A percentile compares a stretch with the other conserved stretches of the same genome.
Conservation (phyloP, 2,797 vertebrate species). For the Tachyglossus aculeatus region DNA sequence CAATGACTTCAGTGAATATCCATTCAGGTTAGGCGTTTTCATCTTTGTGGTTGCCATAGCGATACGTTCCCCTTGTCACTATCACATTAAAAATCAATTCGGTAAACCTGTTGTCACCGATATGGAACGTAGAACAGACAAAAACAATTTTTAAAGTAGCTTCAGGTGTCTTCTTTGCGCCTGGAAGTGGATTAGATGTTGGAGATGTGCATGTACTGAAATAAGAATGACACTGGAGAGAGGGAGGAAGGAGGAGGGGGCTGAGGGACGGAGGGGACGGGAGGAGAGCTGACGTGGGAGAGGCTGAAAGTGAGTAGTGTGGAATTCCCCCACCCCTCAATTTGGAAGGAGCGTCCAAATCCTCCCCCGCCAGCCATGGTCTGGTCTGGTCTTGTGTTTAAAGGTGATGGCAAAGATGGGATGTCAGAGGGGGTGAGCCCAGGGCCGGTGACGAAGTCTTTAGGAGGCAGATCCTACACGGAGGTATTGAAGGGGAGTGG, state of each 20-base stretch:
- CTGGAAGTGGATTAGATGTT: constrained; percentile 25
- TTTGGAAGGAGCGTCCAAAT: background rate
- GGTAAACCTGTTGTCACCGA: constrained; percentile 65
- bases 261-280: no score
- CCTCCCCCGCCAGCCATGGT: background rate
- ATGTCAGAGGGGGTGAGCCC: no score
- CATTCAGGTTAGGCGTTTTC: constrained; percentile 87
- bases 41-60: constrained; percentile 87
- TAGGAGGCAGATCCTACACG: no score
- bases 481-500: no score
- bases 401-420: no score
- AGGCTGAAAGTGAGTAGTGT: no score
- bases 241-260: no score
- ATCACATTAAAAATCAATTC: constrained; percentile 78
- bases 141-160: constrained; percentile 56
- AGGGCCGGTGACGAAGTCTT: no score
- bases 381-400: background rate
- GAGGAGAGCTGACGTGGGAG: no score
- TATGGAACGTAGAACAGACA: constrained; percentile 63
- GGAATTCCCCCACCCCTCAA: background rate
- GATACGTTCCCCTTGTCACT: constrained; percentile 71
- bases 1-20: constrained; percentile 86
- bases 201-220: constrained; percentile 25
- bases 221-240: constrained; percentile 18
- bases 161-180: constrained; percentile 46